Base-by-base conservation (phyloP, 1,140 invertebrate species). In the Riptortus pedestris region DNA sequence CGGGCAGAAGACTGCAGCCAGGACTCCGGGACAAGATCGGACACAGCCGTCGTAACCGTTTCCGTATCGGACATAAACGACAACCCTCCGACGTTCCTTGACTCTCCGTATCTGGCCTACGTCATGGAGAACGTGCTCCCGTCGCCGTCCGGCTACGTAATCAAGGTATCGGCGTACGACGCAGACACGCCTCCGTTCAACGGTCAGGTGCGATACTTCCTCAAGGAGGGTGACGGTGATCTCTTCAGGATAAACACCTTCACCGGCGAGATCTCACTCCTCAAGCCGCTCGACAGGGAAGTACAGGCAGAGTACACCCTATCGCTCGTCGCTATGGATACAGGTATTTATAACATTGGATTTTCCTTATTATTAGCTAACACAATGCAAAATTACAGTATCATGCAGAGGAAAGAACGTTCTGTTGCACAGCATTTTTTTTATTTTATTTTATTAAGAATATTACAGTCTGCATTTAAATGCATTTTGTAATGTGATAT, bases 11-110 rank as follows among this genome's bases (percentile, higher is more conserved):
- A 96, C 74, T 90, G 87, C 71, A 90, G 88, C 1, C 79, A 81
- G 57, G 83, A 81, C 16, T 79, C 79, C 58, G 71, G 66, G 0
- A 73, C 80, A 0, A 79, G 82, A 62, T 81, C 80, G 66, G 88
- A 91, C 72, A 86, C 83, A 4, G 87, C 90, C 14, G 75, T 75
- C 28, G 77, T 85, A n/a, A 70, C 74, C 31, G 78, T 86, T 33
- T 72, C 71, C 18, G 83, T 99, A 3, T 81, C 86, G 26, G 94
- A 98, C 76, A 88, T 97, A 68, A 97, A 98, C 75, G 95, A 98
- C 76, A 94, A 94, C 72, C 83, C 90, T 7, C 94, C 94, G 1
- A 85, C 89, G 0, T 97, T 98, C 73, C 75, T 91, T 38, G 86
- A 91, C 75, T 94, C 91, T 0, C 91, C 91, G 0, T 96, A 96